Evolutionary conservation across 2,113 vertebrate genomes (phyloP).

Genomic region (Istiophorus platypterus): DNA sequence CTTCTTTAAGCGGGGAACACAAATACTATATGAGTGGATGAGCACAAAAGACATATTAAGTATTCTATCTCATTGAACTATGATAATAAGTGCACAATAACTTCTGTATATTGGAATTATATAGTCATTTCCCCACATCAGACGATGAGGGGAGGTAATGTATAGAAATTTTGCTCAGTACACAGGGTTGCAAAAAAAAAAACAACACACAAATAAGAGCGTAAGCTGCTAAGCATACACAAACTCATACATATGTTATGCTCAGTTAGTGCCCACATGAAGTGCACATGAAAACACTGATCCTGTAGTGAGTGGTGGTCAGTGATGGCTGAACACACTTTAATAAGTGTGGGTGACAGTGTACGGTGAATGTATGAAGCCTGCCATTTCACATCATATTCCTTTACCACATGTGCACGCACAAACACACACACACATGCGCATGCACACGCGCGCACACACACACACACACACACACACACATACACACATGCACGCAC

Average conservation of each 20-base stretch:
- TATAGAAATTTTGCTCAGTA: background rate
- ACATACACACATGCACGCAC: background rate
- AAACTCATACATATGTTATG: background rate
- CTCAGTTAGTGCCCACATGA: background rate
- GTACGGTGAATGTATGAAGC: conserved; percentile 23
- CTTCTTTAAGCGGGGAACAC: too few species aligned
- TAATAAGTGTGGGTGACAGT: conserved; percentile 5
- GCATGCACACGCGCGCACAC: too few species aligned
- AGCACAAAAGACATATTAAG: too few species aligned
- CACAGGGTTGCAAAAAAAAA: background rate
- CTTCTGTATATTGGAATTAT: background rate
- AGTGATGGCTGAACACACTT: conserved; percentile 25
- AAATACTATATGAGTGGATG: too few species aligned
- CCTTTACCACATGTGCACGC: conserved; percentile 1
- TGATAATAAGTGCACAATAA: background rate
- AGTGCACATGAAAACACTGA: background rate
- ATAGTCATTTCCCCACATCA: background rate
- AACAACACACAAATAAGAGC: background rate
- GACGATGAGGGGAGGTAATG: background rate
- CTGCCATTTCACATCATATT: conserved; percentile 57
- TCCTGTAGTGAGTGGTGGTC: conserved; percentile 14
- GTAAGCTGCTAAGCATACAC: background rate
- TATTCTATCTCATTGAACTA: background rate
- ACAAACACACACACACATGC: too few species aligned
- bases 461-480: background rate